A percentile compares a stretch with the other conserved stretches of the same genome.
phyloP scores from a whole-genome alignment of 2,113 vertebrate genomes.

The Uropsilus gracilis region DNA sequence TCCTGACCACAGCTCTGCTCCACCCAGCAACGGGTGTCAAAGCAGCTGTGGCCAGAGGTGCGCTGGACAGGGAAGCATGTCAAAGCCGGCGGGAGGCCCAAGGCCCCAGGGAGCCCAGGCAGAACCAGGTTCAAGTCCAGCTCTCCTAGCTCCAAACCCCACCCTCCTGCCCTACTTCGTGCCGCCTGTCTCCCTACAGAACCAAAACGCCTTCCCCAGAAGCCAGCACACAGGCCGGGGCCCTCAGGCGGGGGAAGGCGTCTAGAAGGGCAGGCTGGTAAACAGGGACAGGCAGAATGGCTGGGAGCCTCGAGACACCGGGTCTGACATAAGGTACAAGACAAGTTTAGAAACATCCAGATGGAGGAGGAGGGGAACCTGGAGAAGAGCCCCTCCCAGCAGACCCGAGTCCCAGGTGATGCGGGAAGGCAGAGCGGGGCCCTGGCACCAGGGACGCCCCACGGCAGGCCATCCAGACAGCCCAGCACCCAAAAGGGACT shows the following conservation, averaged over 20 bases:
- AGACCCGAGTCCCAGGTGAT: rapidly evolving
- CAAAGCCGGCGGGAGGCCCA: neutral
- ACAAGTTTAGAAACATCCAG: slow-evolving; percentile 48
- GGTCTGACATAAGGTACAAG: neutral
- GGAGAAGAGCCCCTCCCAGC: neutral
- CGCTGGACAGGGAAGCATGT: neutral
- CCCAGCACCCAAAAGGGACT: neutral
- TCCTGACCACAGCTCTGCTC: neutral
- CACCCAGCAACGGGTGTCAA: too few species aligned
- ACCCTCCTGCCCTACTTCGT: neutral
- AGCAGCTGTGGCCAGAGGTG: rapidly evolving
- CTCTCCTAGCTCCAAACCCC: neutral
- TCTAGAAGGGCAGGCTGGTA: neutral
- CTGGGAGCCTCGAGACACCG: neutral
- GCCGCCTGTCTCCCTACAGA: neutral
- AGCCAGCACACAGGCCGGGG: neutral
- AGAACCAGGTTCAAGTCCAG: neutral
- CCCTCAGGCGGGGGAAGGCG: too few species aligned
- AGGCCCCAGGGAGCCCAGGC: neutral
- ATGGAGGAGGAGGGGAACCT: neutral
- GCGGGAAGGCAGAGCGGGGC: neutral
- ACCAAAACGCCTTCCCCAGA: neutral
- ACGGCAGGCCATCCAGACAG: neutral
- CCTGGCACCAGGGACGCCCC: neutral
- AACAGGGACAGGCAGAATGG: neutral